Evolutionary conservation across 2,888 invertebrate species (phyloP).

Genomic region (Caradrina kadenii): DNA sequence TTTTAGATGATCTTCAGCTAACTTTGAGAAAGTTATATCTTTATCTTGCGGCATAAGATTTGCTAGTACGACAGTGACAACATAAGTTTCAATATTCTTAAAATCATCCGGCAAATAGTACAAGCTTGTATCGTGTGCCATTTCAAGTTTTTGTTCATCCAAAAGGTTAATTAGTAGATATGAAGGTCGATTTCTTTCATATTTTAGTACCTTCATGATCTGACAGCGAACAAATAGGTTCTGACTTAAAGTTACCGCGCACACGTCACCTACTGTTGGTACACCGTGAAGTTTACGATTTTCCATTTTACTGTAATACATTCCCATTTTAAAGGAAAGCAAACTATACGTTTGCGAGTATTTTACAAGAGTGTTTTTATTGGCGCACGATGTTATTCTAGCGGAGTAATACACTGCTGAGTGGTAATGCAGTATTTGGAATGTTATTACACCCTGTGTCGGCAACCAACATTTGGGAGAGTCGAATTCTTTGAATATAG

Average conservation of each 20-base stretch:
- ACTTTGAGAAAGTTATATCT: conserved; percentile 81
- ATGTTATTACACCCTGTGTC: conserved; percentile 88
- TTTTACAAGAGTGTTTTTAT: conserved; percentile 67
- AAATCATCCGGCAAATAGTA: conserved; percentile 89
- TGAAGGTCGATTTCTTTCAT: conserved; percentile 74
- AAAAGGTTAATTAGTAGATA: conserved; percentile 89
- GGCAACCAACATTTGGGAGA: conserved; percentile 89
- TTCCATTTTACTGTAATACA: conserved; percentile 78
- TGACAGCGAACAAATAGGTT: conserved; percentile 90
- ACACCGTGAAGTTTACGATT: conserved; percentile 80
- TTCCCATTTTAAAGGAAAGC: conserved; percentile 81
- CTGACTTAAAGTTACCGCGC: conserved; percentile 86
- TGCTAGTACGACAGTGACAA: conserved; percentile 79
- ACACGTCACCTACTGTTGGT: conserved; percentile 90
- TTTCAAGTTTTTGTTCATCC: conserved; percentile 90
- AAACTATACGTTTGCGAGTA: conserved; percentile 78
- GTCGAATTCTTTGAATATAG: conserved; percentile 88
- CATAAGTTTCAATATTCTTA: conserved; percentile 83
- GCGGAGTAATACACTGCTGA: conserved; percentile 92
- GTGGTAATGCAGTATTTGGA: conserved; percentile 90
- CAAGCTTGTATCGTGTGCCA: conserved; percentile 80
- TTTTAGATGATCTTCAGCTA: conserved; percentile 75
- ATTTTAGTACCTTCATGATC: conserved; percentile 84
- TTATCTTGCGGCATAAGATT: conserved; percentile 82
- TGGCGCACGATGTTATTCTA: conserved; percentile 77